Conservation (phyloP, 2,113 vertebrate species). For the Pampusana beccarii region DNA sequence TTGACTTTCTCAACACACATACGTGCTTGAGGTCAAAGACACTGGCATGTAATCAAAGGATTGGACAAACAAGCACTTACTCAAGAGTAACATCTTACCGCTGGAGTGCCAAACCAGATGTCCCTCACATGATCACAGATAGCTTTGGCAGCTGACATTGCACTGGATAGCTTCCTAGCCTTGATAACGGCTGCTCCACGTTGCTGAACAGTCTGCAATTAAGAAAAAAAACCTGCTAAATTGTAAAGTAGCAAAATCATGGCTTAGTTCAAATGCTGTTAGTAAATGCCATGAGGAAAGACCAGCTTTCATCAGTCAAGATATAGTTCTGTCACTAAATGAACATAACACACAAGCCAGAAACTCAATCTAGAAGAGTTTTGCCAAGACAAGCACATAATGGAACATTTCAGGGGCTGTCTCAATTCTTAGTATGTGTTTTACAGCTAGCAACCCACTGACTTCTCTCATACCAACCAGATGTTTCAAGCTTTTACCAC, state of each 20-base stretch:
- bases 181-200: constrained; percentile 94
- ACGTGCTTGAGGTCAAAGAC: neutral
- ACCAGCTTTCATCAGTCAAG: rapidly evolving
- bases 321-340: neutral
- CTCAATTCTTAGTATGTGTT: neutral
- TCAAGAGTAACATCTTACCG: constrained; percentile 75
- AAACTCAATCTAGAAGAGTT: neutral
- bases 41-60: neutral
- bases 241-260: neutral
- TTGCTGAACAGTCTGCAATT: constrained; percentile 89
- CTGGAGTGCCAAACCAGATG: constrained; percentile 92
- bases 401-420: neutral
- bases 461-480: neutral
- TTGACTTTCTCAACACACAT: neutral
- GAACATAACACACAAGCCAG: neutral
- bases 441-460: neutral
- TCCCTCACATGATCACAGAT: constrained; percentile 95
- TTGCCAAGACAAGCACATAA: neutral
- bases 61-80: neutral
- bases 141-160: constrained; percentile 98
- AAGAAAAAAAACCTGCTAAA: neutral
- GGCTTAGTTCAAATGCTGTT: neutral
- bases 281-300: neutral
- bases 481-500: neutral
- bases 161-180: constrained; percentile 95